Base-by-base conservation (phyloP, 2,888 invertebrate species). In the Selenia dentaria region DNA sequence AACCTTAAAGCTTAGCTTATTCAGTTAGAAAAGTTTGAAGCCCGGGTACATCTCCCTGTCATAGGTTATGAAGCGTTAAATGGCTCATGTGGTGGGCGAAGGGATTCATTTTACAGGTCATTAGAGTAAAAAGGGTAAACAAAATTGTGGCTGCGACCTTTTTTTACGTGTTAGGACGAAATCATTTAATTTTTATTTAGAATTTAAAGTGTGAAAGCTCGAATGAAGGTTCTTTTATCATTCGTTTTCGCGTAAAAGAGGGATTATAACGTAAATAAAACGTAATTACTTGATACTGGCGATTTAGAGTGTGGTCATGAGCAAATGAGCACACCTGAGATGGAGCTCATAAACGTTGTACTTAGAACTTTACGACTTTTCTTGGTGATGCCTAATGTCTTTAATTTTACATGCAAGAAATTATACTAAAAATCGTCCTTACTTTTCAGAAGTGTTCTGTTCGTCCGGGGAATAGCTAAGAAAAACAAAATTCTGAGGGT, bases 71-170 rank as follows among this genome's bases (percentile, higher is more conserved):
- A 70, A 69, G 69, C 71, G 74, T 74, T 73, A 74, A 79, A 78
- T 60, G 72, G 70, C 62, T 57, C 62, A 54, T 64, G 61, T 59
- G 71, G 59, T 67, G 59, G 64, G 70, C 62, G 71, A 64, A 46
- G 53, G 63, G 70, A 71, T 74, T 73, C 66, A 74, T 83, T 86
- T 83, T 75, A 83, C 83, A 80, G 80, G 74, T 83, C 85, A 84
- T 83, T 85, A 81, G 74, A 75, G 67, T 70, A 75, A 80, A 72
- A 79, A 78, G 78, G 78, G 74, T 74, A 72, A 74, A 77, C 75
- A 76, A 76, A 80, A 77, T 67, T 71, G 64, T 66, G 63, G 56
- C 54, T 38, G 49, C 56, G 62, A 69, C 58, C 66, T 64, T 67
- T 65, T 57, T 55, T 59, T 57, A 57, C 44, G 52, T 31, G 52